Conservation (phyloP, 2,113 vertebrate species). For the Ptilonorhynchus violaceus region DNA sequence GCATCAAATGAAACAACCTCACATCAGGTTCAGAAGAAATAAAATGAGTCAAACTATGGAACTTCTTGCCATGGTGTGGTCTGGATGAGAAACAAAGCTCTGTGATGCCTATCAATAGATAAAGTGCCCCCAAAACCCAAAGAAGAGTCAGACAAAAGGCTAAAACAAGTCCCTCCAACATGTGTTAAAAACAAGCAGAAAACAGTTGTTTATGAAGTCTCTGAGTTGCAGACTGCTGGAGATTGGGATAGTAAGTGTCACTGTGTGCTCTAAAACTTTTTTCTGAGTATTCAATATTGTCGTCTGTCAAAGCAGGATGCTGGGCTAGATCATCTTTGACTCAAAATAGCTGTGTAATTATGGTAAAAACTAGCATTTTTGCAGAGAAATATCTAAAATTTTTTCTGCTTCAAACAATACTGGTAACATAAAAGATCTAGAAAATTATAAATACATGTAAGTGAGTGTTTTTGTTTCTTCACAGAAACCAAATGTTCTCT, state of each 20-base stretch:
- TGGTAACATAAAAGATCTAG: background rate
- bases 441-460: background rate
- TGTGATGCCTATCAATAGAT: background rate
- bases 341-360: background rate
- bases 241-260: background rate
- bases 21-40: background rate
- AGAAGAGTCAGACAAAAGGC: background rate
- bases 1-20: background rate
- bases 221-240: background rate
- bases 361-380: background rate
- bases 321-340: background rate
- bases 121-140: background rate
- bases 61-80: rapidly evolving
- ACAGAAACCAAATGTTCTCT: background rate
- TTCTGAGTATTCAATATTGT: background rate
- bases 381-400: background rate
- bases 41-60: background rate
- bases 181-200: background rate
- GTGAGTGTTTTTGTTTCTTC: background rate
- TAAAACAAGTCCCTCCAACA: rapidly evolving
- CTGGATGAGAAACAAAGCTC: background rate
- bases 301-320: background rate
- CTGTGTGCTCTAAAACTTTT: background rate
- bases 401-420: background rate
- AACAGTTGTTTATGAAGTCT: background rate